Base-by-base conservation (phyloP, 2,797 vertebrate genomes). In the Alca torda region DNA sequence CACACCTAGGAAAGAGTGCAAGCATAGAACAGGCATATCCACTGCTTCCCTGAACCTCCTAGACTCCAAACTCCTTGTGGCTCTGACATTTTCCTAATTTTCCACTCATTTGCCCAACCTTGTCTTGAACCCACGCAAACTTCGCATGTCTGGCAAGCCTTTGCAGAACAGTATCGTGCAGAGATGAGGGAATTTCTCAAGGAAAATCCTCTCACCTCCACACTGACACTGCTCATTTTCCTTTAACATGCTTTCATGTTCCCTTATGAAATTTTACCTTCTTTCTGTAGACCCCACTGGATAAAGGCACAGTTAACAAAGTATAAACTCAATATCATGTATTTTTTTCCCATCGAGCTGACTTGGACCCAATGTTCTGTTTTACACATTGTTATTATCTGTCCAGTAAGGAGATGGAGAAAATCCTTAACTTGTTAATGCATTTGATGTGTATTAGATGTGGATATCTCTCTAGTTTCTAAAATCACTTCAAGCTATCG, bases 1-100 rank as follows among this genome's bases (percentile, higher is more conserved):
- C 35, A 43, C 25, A 3, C 7, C 17, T 31, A 4, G 35, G 16
- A 56, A 16, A 37, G 16, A 46, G 14, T n/a, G 7, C 16, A 37
- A 50, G 33, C 6, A 1, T 1, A 46, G 31, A 28, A 15, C 39
- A 64, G 35, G 17, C 2, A 8, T 8, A 5, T 4, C 7, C 11
- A 26, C 53, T 35, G 33, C n/a, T 57, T 51, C 16, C 13, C 60
- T 37, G 39, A 53, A 16, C n/a, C 11, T 30, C 46, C 15, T 26
- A 30, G 20, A 15, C 35, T 23, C 54, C 41, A 63, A 31, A 26
- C 16, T 1, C 0, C 33, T 30, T 21, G 4, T 10, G 25, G 1
- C 30, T 45, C 25, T 10, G 43, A 3, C 2, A 4, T 45, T 81
- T 75, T 50, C 53, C 24, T 51, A 6, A 14, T 51, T 68, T 83